phyloP scores from a whole-genome alignment of 2,113 vertebrate genomes.

The Cricetomys ansorgei region DNA sequence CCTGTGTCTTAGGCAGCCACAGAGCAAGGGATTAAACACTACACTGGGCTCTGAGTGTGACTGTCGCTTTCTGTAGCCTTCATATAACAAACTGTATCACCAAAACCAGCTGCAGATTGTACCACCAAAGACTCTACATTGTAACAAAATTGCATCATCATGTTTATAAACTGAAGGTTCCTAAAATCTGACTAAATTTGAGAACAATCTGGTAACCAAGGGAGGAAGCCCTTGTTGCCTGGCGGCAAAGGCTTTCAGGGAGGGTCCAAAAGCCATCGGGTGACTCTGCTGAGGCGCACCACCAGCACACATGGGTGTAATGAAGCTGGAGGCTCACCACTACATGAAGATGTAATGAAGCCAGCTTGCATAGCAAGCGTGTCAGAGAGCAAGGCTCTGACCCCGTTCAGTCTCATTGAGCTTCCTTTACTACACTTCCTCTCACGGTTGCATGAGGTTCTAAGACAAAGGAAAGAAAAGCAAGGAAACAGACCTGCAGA shows the following conservation, averaged over 20 bases:
- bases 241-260: background rate
- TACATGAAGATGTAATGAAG: background rate
- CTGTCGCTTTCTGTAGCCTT: background rate
- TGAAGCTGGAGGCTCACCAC: background rate
- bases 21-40: background rate
- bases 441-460: slow-evolving; percentile 17
- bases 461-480: background rate
- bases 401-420: background rate
- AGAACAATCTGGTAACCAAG: background rate
- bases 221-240: background rate
- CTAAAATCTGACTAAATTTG: background rate
- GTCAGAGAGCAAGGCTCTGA: background rate
- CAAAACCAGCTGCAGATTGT: background rate
- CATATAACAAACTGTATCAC: background rate
- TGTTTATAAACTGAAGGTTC: background rate
- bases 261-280: background rate
- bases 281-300: background rate
- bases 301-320: rapidly evolving
- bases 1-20: background rate
- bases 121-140: background rate
- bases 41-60: background rate
- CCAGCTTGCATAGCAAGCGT: background rate
- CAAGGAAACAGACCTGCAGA: background rate
- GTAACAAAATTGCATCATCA: background rate
- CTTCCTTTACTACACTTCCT: slow-evolving; percentile 3